These are phyloP conservation scores for Umimayanthus kanabou DNA, from an alignment of 92 coral and sea anemone genomes.

Conservation along the genomic window DNA sequence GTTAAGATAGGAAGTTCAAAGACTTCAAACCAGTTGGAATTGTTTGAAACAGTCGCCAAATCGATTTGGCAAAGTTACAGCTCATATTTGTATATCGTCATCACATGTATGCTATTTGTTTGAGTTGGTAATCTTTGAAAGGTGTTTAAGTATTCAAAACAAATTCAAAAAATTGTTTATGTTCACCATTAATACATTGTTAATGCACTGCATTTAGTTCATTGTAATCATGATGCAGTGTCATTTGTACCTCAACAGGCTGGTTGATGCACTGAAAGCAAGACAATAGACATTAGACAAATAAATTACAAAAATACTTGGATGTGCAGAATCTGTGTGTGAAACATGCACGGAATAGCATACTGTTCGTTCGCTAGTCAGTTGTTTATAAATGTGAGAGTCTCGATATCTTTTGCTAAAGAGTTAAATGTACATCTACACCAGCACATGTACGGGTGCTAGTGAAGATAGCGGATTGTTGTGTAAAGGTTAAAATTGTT, in stretches of 20 bases:
- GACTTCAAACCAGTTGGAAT: too few species aligned
- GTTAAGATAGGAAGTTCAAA: too few species aligned
- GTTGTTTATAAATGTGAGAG: background rate
- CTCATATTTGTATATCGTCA: too few species aligned
- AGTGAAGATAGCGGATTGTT: too few species aligned
- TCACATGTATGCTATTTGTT: too few species aligned
- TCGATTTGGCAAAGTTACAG: too few species aligned
- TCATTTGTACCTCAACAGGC: conserved; percentile 21
- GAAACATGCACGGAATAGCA: too few species aligned
- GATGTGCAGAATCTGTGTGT: background rate
- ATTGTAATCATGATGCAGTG: background rate
- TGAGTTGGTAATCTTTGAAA: too few species aligned
- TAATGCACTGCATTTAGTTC: background rate
- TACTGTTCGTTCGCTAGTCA: too few species aligned
- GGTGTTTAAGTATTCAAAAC: background rate
- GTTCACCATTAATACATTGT: background rate
- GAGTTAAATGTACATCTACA: too few species aligned
- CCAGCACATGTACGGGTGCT: too few species aligned
- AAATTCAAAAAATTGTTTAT: background rate
- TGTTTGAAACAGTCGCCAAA: too few species aligned
- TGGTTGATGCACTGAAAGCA: conserved; percentile 58
- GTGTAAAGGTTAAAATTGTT: background rate
- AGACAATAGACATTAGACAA: conserved; percentile 45
- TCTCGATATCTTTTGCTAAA: background rate
- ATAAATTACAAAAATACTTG: background rate